These are phyloP conservation scores for Pterocles gutturalis DNA, from an alignment of 2,113 vertebrate species.

Conservation along the genomic window DNA sequence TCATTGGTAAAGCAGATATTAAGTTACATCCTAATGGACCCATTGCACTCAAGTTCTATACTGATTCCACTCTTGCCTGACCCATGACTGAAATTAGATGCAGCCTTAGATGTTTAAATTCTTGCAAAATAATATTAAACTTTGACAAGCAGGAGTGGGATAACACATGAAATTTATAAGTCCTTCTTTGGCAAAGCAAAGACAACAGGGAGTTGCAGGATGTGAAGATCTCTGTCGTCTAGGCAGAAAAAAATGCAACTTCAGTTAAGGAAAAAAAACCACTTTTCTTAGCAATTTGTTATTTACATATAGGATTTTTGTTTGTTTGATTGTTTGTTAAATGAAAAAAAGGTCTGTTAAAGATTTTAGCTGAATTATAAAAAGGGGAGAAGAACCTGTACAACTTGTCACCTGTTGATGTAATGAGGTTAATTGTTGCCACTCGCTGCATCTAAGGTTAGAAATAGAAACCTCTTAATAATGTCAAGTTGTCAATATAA, in stretches of 20 bases:
- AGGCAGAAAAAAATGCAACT: not conserved
- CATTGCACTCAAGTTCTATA: not conserved
- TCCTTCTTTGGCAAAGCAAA: not conserved
- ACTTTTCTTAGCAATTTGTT: not conserved
- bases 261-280: not conserved
- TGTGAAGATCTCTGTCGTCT: not conserved
- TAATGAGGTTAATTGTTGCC: not conserved
- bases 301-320: not conserved
- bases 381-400: not conserved
- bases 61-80: not conserved
- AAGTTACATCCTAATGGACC: not conserved
- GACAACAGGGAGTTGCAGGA: not conserved
- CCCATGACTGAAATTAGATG: not conserved
- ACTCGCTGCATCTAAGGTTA: not conserved
- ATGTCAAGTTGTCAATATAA: not conserved
- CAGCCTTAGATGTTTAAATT: not conserved
- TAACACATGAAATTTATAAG: not conserved
- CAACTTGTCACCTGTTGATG: not conserved
- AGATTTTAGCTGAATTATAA: not conserved
- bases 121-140: not conserved
- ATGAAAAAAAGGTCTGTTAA: not conserved
- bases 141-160: not conserved
- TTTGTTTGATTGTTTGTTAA: not conserved
- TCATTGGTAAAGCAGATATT: conserved; percentile 41
- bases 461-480: not conserved